Conservation (phyloP, 2,888 invertebrate genomes). For the Hypsopygia costalis region DNA sequence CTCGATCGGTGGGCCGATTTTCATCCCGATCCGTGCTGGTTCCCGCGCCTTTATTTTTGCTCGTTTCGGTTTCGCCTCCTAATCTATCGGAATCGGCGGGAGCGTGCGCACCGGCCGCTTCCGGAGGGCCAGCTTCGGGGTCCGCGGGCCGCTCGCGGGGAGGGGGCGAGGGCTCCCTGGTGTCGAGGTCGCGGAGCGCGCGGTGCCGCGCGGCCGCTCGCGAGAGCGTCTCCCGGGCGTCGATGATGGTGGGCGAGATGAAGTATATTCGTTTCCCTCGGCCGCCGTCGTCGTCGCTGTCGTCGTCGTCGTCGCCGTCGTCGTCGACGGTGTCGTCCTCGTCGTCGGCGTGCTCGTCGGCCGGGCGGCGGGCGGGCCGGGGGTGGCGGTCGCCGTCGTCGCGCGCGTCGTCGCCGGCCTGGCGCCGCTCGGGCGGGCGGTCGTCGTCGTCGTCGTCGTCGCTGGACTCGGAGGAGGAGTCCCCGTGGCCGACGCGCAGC, state of each 20-base stretch:
- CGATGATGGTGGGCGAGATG: neutral
- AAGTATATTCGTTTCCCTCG: neutral
- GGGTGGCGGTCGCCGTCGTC: constrained; percentile 3
- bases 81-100: neutral
- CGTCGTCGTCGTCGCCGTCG: constrained; percentile 6
- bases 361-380: constrained; percentile 1
- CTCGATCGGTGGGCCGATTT: too few species aligned
- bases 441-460: constrained; percentile 26
- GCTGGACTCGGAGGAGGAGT: constrained; percentile 26
- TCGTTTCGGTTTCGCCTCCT: neutral
- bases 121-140: constrained; percentile 3
- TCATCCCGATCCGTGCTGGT: neutral
- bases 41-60: constrained; percentile 2
- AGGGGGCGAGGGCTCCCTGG: too few species aligned
- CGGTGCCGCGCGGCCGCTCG: neutral
- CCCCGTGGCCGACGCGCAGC: constrained; percentile 43
- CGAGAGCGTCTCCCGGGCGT: neutral
- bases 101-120: constrained; percentile 8
- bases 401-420: constrained; percentile 4
- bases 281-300: constrained; percentile 6
- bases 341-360: constrained; percentile 11
- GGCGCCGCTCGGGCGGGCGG: constrained; percentile 1
- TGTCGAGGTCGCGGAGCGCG: too few species aligned
- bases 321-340: constrained; percentile 16
- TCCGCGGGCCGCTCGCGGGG: neutral